Conservation (phyloP, 1,140 invertebrate genomes). For the Hypothenemus hampei region DNA sequence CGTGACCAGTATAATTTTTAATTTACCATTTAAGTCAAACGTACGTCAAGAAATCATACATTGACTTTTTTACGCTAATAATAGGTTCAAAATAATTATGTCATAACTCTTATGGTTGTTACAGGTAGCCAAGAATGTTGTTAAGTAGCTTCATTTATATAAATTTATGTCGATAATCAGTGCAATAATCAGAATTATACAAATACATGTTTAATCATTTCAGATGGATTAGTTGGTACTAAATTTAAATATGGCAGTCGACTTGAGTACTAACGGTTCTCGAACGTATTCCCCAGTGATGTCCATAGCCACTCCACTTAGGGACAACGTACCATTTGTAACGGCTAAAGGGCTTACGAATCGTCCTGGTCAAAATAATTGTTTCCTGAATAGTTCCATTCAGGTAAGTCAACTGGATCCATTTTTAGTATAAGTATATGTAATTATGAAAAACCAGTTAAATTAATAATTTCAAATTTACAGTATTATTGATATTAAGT, state of each 20-base stretch:
- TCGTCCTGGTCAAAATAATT: constrained; percentile 92
- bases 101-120: no score
- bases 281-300: constrained; percentile 16
- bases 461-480: no score
- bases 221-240: not conserved
- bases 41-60: no score
- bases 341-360: constrained; percentile 87
- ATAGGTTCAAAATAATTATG: no score
- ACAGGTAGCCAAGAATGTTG: no score
- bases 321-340: constrained; percentile 52
- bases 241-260: not conserved
- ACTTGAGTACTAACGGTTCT: not conserved
- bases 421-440: no score
- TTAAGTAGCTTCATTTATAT: not conserved
- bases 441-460: no score
- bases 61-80: no score
- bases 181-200: not conserved
- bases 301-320: constrained; percentile 41
- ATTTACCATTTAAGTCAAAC: not conserved
- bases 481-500: no score
- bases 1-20: constrained; percentile 1
- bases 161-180: not conserved
- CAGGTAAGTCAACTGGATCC: no score
- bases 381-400: constrained; percentile 93
- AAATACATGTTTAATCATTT: no score